Evolutionary conservation across 92 coral and sea anemone species (phyloP), one percentile per base, ranked within the genome.

Genomic region (Siderastrea siderea): DNA sequence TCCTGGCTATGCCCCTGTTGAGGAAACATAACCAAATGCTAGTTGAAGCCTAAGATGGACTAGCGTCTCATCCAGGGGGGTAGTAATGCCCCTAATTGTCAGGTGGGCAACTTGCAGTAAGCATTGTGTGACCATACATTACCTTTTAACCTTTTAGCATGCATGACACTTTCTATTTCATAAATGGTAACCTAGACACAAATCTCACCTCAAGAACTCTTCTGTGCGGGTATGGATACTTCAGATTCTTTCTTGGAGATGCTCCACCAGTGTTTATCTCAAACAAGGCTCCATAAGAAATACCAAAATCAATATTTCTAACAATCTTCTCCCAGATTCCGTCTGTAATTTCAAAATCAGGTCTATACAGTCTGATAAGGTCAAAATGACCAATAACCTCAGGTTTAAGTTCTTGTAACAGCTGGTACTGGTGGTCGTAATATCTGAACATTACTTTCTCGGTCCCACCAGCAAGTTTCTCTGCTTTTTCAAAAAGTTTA

Each of bases 331-430:
- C 66, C 91, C 91, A 74, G 11, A 91, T 74, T 48, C 53, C 11
- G 64, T 91, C 91, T 62, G 96, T 88, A 8, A 86, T 62, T 59
- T 68, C 71, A 71, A 93, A 85, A 48, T 74, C 84, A 67, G 87
- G 93, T 80, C 94, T 81, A 53, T 93, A 86, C 19, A 84, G 60
- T 52, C 93, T 77, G 71, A 93, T 93, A 14, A 93, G 45, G 82
- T 93, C 96, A 81, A 93, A 91, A 77, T 93, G 96, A 26, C 96
- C 96, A 68, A 93, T 85, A 60, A 88, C 66, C 44, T 93, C 94
- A 16, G 96, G 96, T 54, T 88, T 81, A 7, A 93, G 14, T 57
- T 80, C 91, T 19, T 58, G 63, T 64, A 93, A 80, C 44, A 93
- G n/a, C 80, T 74, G 80, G 47, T 84, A 91, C 81, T 93, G 96